A percentile compares a stretch with the other conserved stretches of the same genome.
Conservation (phyloP, 2,888 invertebrate genomes). For the Automeris io region DNA sequence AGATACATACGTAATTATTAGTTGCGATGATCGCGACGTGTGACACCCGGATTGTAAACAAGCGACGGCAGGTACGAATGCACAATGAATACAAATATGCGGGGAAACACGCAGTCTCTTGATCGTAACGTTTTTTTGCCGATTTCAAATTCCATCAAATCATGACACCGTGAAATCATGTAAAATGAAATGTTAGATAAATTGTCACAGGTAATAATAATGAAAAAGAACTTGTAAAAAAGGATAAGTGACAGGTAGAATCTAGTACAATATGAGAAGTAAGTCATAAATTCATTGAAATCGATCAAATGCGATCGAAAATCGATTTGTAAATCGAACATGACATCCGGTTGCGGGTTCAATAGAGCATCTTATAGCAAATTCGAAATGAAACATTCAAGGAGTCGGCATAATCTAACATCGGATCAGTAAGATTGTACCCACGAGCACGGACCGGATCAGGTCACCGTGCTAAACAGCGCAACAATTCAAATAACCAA, state of each 20-base stretch:
- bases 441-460: slow-evolving; percentile 49
- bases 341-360: slow-evolving; percentile 71
- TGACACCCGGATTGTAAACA: slow-evolving; percentile 48
- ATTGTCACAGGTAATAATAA: too few species aligned
- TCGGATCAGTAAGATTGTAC: slow-evolving; percentile 61
- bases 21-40: slow-evolving; percentile 20
- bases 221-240: too few species aligned
- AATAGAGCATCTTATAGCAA: slow-evolving; percentile 49
- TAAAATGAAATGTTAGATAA: too few species aligned
- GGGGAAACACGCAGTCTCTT: slow-evolving; percentile 51
- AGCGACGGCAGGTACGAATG: slow-evolving; percentile 24
- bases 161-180: slow-evolving; percentile 1
- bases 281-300: slow-evolving; percentile 45
- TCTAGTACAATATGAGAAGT: slow-evolving; percentile 35
- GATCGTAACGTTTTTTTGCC: slow-evolving; percentile 35
- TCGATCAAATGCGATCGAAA: slow-evolving; percentile 50
- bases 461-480: slow-evolving; percentile 60
- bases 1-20: slow-evolving; percentile 36
- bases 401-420: slow-evolving; percentile 60
- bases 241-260: too few species aligned
- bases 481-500: slow-evolving; percentile 47
- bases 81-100: slow-evolving; percentile 51
- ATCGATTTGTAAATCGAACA: slow-evolving; percentile 59
- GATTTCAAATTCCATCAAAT: slow-evolving; percentile 28
- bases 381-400: slow-evolving; percentile 64